Evolutionary conservation across 2,797 vertebrate species (phyloP), one percentile per base, ranked within the genome.

Genomic region (Pipistrellus nathusii): DNA sequence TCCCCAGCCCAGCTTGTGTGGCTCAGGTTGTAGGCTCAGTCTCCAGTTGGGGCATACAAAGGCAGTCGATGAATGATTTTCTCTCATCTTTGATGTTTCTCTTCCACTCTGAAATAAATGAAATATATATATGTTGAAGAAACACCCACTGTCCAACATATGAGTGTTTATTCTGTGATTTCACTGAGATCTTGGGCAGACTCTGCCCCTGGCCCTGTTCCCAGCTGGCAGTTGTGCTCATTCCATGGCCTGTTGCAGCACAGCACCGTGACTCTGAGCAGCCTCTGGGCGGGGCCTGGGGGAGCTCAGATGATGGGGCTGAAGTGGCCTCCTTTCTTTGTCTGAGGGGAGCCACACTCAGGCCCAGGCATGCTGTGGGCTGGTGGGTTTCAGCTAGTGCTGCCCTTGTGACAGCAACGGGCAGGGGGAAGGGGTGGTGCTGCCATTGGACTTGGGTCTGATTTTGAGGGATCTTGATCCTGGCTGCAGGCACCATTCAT

Each of bases 1-100:
- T 55, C 53, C 21, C 18, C 21, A 15, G 21, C 53, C 21, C 21
- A 8, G 53, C 53, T 8, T 23, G 53, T 8, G 3, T 9, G 53
- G 20, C 53, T 55, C 53, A 55, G 53, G 53, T 55, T 55, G 53
- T 55, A 23, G 53, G 53, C 21, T 10, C 53, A 23, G 53, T 23
- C 8, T 55, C 53, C 53, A 55, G 53, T 9, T 23, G 8, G 53
- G 53, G 53, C 21, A 55, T 8, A 8, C 53, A 55, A 7, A 55
- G 53, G 53, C 53, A 21, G 21, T 8, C 3, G 8, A 30, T 76
- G 15, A 68, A 11, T 73, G 21, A 46, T 81, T 90, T 64, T 84
- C 53, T 66, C 76, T 80, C 32, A 5, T 91, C 80, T 96, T 94
- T 85, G 95, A 55, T 55, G 53, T 55, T 55, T 97, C 53, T 55